Evolutionary conservation across 64 coral and sea anemone species (phyloP), one percentile per base, ranked within the genome.

Genomic region (Hydrozoanthus tunicans): DNA sequence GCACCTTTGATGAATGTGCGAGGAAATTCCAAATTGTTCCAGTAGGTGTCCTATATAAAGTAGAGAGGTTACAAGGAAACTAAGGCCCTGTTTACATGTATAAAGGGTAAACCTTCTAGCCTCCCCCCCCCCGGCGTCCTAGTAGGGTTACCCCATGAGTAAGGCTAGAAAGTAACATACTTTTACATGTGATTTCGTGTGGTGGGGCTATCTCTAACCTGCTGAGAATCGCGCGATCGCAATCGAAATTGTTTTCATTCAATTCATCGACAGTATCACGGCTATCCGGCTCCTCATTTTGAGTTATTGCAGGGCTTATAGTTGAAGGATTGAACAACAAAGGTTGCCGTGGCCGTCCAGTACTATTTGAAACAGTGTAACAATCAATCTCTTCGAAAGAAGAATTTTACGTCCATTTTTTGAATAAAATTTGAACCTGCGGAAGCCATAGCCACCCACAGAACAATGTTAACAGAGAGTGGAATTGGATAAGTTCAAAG

Each of bases 21-120:
- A 7, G 88, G 88, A 65, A 90, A 90, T 27, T 90, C 88, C 4
- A 78, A 55, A 7, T 14, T 64, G 5, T 90, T 90, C 88, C 88
- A 90, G 13, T 64, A 90, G 0, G 88, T 90, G 11, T 90, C 88
- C 88, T 90, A 5, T 9, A 72, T 53, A 17, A 12, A 10, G 23
- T 70, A 80, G 12, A 59, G 25, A 26, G 11, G 56, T 77, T 17
- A 12, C 4, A 53, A 17, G 6, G 11, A 8, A 73, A 73, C 24
- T 73, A 26, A 75, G 26, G 72, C 27, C 9, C 62, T 64, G 62
- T 64, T 12, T 64, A 64, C 6, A 64, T 64, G 62, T 13, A 64
- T 0, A 64, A 0, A 64, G 8, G 62, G 9, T 64, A 64, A 64
- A 10, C 62, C 8, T 43, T 43, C 32, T 43, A 43, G 2, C 32